Conservation (phyloP, 1,140 invertebrate genomes). For the Tetramorium alpestre region DNA sequence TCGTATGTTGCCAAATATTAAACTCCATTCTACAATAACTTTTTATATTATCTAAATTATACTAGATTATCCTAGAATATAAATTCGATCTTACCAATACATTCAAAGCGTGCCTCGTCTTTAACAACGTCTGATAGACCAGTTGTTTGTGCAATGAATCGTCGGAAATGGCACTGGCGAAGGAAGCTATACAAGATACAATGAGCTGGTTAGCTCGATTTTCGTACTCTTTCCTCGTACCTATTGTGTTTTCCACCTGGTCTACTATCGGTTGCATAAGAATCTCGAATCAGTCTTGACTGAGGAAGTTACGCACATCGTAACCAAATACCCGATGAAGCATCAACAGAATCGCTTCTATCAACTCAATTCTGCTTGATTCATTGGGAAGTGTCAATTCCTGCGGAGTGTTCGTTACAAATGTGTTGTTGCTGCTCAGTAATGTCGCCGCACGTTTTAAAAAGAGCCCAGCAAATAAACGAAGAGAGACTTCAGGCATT, state of each 20-base stretch:
- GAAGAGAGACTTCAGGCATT: slow-evolving; percentile 94
- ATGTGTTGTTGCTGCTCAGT: slow-evolving; percentile 85
- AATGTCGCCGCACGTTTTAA: slow-evolving; percentile 92
- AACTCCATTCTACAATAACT: slow-evolving; percentile 34
- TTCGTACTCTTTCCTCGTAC: slow-evolving; percentile 87
- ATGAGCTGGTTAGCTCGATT: slow-evolving; percentile 88
- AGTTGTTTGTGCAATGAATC: slow-evolving; percentile 95
- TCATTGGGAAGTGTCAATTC: slow-evolving; percentile 86
- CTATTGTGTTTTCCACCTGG: slow-evolving; percentile 93
- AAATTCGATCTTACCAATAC: slow-evolving; percentile 77
- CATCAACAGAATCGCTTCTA: slow-evolving; percentile 91
- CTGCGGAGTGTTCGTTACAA: slow-evolving; percentile 80
- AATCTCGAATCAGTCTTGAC: slow-evolving; percentile 93
- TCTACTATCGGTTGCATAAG: slow-evolving; percentile 95
- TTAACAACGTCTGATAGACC: slow-evolving; percentile 95
- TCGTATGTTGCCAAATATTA: background rate
- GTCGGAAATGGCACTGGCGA: slow-evolving; percentile 93
- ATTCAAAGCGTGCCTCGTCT: slow-evolving; percentile 90
- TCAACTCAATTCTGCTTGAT: slow-evolving; percentile 87
- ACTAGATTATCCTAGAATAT: background rate
- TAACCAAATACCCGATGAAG: slow-evolving; percentile 92
- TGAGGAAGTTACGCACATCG: slow-evolving; percentile 93
- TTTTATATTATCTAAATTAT: slow-evolving; percentile 11
- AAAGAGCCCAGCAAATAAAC: slow-evolving; percentile 95
- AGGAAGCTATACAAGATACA: slow-evolving; percentile 92